Percentiles rank a stretch among this genome's conserved stretches.
Conservation (phyloP, 2,888 invertebrate genomes). For the Cephus sareptanus region DNA sequence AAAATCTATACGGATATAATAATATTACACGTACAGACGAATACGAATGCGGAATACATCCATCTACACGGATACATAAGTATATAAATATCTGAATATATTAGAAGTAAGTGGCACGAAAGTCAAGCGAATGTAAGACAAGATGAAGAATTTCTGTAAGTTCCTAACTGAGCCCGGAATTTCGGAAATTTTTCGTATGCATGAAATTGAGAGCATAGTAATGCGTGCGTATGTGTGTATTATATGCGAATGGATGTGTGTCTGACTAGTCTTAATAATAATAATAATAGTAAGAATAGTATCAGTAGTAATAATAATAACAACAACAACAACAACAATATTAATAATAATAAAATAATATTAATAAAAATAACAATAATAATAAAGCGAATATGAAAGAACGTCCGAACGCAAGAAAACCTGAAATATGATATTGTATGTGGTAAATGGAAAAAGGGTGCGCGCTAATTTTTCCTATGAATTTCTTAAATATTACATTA, state of each 20-base stretch:
- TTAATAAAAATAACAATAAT: not conserved
- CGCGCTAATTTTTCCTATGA: slow-evolving; percentile 46
- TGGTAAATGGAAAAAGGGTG: not conserved
- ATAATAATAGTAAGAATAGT: not conserved
- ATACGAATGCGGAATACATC: not conserved
- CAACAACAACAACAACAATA: not conserved
- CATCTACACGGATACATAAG: not conserved
- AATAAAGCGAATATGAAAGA: not conserved
- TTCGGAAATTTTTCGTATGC: slow-evolving; percentile 34
- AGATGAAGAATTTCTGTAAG: slow-evolving; percentile 34
- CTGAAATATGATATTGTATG: not conserved
- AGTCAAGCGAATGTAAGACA: slow-evolving; percentile 11
- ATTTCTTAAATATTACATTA: slow-evolving; percentile 57
- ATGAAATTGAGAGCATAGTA: not conserved
- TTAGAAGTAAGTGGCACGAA: slow-evolving; percentile 31
- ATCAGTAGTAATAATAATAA: too few relatives aligned
- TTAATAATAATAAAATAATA: too few relatives aligned
- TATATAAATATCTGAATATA: slow-evolving; percentile 28
- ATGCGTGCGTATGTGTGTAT: not conserved
- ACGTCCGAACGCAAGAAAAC: not conserved
- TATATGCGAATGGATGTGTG: not conserved
- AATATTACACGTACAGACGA: not conserved
- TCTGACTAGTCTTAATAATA: not conserved
- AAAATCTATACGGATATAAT: not conserved
- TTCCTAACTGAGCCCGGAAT: slow-evolving; percentile 40